Base-by-base conservation (phyloP, 1,140 invertebrate species). In the Drosophila orena region DNA sequence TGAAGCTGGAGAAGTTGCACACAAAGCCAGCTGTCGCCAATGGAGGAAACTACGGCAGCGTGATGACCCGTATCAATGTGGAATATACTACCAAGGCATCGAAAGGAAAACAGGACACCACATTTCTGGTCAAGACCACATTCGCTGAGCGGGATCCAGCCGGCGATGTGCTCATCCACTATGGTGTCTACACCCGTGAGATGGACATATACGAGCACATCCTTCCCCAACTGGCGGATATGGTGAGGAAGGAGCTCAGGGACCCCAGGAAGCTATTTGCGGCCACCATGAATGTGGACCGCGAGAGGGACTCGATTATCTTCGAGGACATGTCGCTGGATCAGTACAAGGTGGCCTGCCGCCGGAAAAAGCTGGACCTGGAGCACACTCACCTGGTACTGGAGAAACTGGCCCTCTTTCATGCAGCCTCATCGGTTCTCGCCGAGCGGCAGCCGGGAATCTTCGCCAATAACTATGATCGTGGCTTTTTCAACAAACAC, bases 331-430 rank as follows among this genome's bases (percentile, higher is more conserved):
- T 95, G 56, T 85, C 84, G 5, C 74, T 85, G 40, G 91, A 89
- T 40, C 93, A 93, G 0, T 95, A 94, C 77, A 80, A 80, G 3
- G 93, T 94, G 92, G 93, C 86, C 5, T 92, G 94, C 73, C 92
- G 94, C 38, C 73, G 92, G 4, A 90, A 92, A 52, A 93, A 94
- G 6, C 57, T 95, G 12, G 91, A 94, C 50, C 56, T 93, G 2
- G 71, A 93, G 6, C 93, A 94, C 55, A 77, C 93, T 0, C 93
- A 92, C 22, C 69, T 92, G 30, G 91, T 93, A 0, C 79, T 94
- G 0, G 93, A 93, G 40, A 93, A 93, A n/a, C 69, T 95, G n/a
- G 94, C 94, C 0, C 92, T 92, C 12, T 94, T 95, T 54, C 94
- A 95, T 75, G 94, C 94, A 0, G 50, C 62, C 0, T 80, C 68